Evolutionary conservation across 2,888 invertebrate species (phyloP), one percentile per base, ranked within the genome.

Genomic region (Drosophila austrosaltans): DNA sequence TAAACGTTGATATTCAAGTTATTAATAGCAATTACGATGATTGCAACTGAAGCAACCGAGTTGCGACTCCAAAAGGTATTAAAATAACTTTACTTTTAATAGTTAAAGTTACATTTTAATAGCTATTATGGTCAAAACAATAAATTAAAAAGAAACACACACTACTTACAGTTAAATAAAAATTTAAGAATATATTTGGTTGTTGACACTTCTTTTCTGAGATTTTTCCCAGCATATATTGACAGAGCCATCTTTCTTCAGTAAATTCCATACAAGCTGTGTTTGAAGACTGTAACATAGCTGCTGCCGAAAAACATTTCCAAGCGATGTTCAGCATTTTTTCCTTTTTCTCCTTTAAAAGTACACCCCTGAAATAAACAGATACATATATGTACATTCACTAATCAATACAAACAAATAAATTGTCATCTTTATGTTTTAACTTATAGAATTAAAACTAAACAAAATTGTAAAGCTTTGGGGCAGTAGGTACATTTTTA

Each of bases 141-240:
- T 28, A 28, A 28, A 28, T 28, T 28, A 3, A 28, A 3, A 28
- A 28, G 4, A 28, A 28, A 28, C 2, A 28, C 30, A 30, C 30
- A 30, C 16, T 6, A 56, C 56, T 56, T 36, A 56, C 56, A 4
- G 32, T 36, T 56, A 56, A 32, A 32, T 56, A 56, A 36, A 36
- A 56, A 56, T 36, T 94, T 56, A 98, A 93, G 92, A 95, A 97
- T 28, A 95, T 93, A 12, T 94, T 93, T 0, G 97, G 96, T 66
- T 95, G 94, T 76, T 95, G 95, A 77, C 95, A 95, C 69, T 95
- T 94, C 90, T 98, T 99, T 91, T 98, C 98, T 0, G 96, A 95
- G 63, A 98, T 96, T 94, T 99, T 99, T 0, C 98, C 98, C n/a
- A 98, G 93, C 96, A 98, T 98, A 90, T 98, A 98, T 91, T 97